Percentiles rank a stretch among this genome's conserved stretches.
phyloP scores from a whole-genome alignment of 2,113 vertebrate species.

The Microcebus tavaratra region DNA sequence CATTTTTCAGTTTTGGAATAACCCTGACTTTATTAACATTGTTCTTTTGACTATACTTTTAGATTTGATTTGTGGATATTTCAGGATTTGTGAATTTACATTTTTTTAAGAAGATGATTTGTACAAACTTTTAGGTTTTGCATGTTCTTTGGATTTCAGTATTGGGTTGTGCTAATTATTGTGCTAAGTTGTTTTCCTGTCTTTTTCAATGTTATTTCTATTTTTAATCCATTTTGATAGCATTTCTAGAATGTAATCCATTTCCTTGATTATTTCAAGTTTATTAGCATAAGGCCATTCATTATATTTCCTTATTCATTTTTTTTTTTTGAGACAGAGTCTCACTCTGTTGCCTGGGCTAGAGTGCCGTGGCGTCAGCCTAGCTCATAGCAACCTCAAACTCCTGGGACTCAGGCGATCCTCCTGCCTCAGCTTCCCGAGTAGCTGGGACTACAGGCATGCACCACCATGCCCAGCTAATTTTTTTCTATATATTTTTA shows the following conservation, averaged over 20 bases:
- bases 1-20: background rate
- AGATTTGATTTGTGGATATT: slow-evolving; percentile 29
- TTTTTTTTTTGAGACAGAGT: no score
- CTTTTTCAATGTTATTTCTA: background rate
- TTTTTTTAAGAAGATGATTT: slow-evolving; percentile 30
- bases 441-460: no score
- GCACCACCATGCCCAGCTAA: no score
- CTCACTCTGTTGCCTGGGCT: no score
- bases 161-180: background rate
- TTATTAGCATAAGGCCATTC: background rate
- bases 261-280: background rate
- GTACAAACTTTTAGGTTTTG: background rate
- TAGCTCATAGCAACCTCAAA: no score
- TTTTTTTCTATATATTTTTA: no score
- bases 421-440: no score
- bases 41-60: background rate
- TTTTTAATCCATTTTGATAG: slow-evolving; percentile 18
- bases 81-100: background rate
- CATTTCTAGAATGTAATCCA: background rate
- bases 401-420: no score
- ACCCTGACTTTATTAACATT: background rate
- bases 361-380: no score
- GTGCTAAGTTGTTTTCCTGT: background rate
- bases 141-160: background rate
- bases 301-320: slow-evolving; percentile 4